Base-by-base conservation (phyloP, 2,888 invertebrate genomes). In the Ganaspis brasiliensis region DNA sequence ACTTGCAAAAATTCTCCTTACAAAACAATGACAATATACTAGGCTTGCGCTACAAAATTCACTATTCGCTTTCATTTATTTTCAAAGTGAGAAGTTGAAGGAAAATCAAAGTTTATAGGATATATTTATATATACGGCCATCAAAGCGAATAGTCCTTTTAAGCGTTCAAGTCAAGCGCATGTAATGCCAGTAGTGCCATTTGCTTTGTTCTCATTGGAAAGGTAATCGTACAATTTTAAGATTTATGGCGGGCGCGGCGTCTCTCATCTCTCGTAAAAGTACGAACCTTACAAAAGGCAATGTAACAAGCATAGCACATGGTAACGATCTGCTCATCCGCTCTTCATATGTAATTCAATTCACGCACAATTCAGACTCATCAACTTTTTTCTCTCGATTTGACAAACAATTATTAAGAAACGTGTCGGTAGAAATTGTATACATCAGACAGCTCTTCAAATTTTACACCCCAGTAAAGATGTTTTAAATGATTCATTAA, bases 281-380 rank as follows among this genome's bases (percentile, higher is more conserved):
- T n/a, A n/a, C n/a, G n/a, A n/a, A n/a, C n/a, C n/a, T n/a, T n/a
- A n/a, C n/a, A n/a, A 49, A 5, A 49, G 49, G 6, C 49, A 49
- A 16, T 73, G 16, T 71, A 49, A 35, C 77, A 76, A 79, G 70
- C 74, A 67, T 73, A 79, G 67, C 75, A 74, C 78, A 77, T 71
- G 72, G 52, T 75, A 75, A 63, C 57, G 56, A 73, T 73, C 75
- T 61, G 74, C 72, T 31, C 31, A 6, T 31, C 31, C 6, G 31
- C 31, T 31, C 31, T 31, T 76, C 72, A 75, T 76, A 6, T 49
- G 1, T 49, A 71, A 59, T 63, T 72, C 31, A 73, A 35, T 71
- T 61, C 52, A 45, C 52, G 67, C 72, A 59, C 55, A 67, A 61
- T 21, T 72, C 21, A 45, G 45, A 24, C 40, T 40, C 12, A 63